Evolutionary conservation across 2,797 vertebrate species (phyloP).

Genomic region (Bovichtus variegatus): DNA sequence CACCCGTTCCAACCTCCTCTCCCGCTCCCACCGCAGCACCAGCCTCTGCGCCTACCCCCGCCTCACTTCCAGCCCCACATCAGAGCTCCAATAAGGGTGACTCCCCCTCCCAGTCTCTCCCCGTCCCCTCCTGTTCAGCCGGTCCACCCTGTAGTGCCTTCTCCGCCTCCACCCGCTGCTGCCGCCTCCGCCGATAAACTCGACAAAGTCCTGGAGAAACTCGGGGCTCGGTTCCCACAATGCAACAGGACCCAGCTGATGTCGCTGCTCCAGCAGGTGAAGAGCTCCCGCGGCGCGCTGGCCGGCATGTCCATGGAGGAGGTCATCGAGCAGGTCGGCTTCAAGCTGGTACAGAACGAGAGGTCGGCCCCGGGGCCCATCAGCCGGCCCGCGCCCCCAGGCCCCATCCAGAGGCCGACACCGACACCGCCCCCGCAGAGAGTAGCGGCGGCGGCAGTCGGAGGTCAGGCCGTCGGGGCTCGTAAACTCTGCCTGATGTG

Average conservation of each 20-base stretch:
- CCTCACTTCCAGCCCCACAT: slow-evolving; percentile 20
- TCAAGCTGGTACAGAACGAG: slow-evolving; percentile 80
- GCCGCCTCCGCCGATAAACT: slow-evolving; percentile 83
- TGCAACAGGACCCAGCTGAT: slow-evolving; percentile 91
- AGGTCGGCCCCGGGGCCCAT: slow-evolving; percentile 81
- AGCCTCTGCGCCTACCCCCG: background rate
- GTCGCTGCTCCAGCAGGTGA: slow-evolving; percentile 93
- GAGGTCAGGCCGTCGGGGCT: background rate
- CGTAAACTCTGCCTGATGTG: slow-evolving; percentile 95
- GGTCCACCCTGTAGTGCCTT: background rate
- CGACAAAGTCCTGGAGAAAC: slow-evolving; percentile 92
- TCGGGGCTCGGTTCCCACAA: slow-evolving; percentile 88
- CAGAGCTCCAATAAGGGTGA: slow-evolving; percentile 12
- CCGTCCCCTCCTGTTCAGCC: slow-evolving; percentile 49
- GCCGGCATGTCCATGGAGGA: slow-evolving; percentile 93
- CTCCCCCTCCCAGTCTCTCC: slow-evolving; percentile 50
- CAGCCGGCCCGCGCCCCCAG: slow-evolving; percentile 59
- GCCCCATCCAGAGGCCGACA: slow-evolving; percentile 78
- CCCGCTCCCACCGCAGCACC: background rate
- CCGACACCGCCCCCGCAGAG: slow-evolving; percentile 81
- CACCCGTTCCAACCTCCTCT: background rate
- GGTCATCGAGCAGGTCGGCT: slow-evolving; percentile 88
- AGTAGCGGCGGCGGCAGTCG: slow-evolving; percentile 60
- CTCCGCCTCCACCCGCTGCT: slow-evolving; percentile 31
- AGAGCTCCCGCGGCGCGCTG: slow-evolving; percentile 91